Base-by-base conservation (phyloP, 2,888 invertebrate genomes). In the Ophioninae sp. region DNA sequence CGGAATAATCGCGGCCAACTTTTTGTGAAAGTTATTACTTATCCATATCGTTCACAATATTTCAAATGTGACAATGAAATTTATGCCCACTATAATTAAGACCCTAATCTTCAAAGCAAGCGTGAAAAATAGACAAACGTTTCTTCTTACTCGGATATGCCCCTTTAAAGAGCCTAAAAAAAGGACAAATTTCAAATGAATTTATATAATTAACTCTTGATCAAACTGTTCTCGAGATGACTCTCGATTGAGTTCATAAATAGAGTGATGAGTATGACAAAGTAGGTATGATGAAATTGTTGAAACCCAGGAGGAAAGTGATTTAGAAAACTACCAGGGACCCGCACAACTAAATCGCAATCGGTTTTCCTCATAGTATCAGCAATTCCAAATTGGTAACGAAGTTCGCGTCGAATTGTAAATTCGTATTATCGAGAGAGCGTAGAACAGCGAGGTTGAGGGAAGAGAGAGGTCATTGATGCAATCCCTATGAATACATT, bases 371-470 rank as follows among this genome's bases (percentile, higher is more conserved):
- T 59, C 64, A 63, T 56, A 72, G 79, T 84, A 81, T 84, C 84
- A 84, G 75, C 81, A 84, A 79, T 79, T 67, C 79, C 75, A 81
- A 81, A 81, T 81, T 79, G 76, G 75, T 79, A 79, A 81, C 72
- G 74, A 84, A 71, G 81, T 81, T 81, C 74, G 51, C 74, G 67
- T 71, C 78, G 71, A 74, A 69, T 79, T 41, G 67, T 72, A 82
- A 84, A 77, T 77, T 83, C 61, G 71, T 61, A 73, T 68, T 37
- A 61, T 37, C n/a, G 41, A 20, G 9, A 20, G 63, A 56, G 56
- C 30, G 9, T 17, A 23, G 17, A 20, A 41, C 58, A 22, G 44
- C 39, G 65, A 56, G 61, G 44, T 22, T n/a, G 39, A 20, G 56
- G 20, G 61, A 61, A 59, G 67, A 44, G 59, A 13, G 23, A 59